These are phyloP conservation scores for Sebastes trivittatus DNA, from an alignment of 2,797 vertebrate genomes.

Conservation along the genomic window DNA sequence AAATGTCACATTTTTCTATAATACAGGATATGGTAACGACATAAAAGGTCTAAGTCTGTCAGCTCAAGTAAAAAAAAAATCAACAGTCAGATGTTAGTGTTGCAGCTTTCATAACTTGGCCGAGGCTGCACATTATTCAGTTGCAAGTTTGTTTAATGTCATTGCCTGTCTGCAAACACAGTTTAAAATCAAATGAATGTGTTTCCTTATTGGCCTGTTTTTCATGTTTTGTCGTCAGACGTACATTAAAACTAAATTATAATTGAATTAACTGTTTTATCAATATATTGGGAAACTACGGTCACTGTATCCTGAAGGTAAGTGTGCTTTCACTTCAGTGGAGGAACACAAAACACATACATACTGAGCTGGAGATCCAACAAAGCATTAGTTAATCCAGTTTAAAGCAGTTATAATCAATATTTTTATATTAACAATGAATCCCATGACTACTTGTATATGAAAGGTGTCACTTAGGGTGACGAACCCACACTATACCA, in stretches of 20 bases:
- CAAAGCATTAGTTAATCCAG: neutral
- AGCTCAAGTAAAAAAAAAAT: neutral
- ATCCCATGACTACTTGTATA: neutral
- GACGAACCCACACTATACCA: neutral
- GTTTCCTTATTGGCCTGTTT: neutral
- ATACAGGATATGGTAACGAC: neutral
- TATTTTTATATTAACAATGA: neutral
- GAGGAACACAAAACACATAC: neutral
- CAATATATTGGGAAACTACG: neutral
- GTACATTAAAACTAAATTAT: neutral
- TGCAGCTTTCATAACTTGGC: slow-evolving; percentile 4
- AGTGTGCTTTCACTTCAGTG: neutral
- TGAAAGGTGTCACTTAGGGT: neutral
- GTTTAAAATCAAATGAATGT: neutral
- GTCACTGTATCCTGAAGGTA: neutral
- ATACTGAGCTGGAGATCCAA: neutral
- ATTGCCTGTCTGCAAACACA: neutral
- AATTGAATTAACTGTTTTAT: neutral
- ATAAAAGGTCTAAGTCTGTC: slow-evolving; percentile 12
- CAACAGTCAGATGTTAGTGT: slow-evolving; percentile 9
- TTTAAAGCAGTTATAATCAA: neutral
- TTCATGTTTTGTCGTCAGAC: neutral
- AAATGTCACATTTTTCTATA: neutral
- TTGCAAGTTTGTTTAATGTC: slow-evolving; percentile 20
- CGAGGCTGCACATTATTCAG: neutral